Evolutionary conservation across 2,888 invertebrate genomes (phyloP).

Genomic region (Apamea monoglypha): DNA sequence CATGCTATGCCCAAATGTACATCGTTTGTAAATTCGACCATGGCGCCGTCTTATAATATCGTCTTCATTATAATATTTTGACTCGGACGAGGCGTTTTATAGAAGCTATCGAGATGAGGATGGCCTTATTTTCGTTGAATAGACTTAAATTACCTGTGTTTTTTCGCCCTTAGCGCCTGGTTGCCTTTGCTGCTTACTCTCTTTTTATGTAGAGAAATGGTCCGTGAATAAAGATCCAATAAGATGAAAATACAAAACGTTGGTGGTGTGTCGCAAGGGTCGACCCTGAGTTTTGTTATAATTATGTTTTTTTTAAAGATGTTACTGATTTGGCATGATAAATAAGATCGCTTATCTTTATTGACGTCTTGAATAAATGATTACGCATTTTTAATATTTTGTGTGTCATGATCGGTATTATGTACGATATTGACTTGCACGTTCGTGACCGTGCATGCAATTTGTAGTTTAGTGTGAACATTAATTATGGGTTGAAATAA

Average conservation of each 20-base stretch:
- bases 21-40: constrained; percentile 42
- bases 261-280: constrained; percentile 63
- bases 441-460: constrained; percentile 72
- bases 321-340: constrained; percentile 13
- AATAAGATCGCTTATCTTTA: constrained; percentile 24
- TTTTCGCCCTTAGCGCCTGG: constrained; percentile 55
- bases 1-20: constrained; percentile 44
- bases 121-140: constrained; percentile 70
- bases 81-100: constrained; percentile 55
- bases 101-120: constrained; percentile 24
- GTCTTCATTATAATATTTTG: constrained; percentile 64
- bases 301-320: not conserved
- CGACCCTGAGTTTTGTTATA: constrained; percentile 62
- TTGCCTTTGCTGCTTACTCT: constrained; percentile 60
- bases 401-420: constrained; percentile 26
- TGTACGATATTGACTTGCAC: constrained; percentile 17
- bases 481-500: constrained; percentile 53
- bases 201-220: constrained; percentile 70
- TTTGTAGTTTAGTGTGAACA: constrained; percentile 48
- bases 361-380: constrained; percentile 28
- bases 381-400: constrained; percentile 27
- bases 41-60: constrained; percentile 45
- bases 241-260: constrained; percentile 59
- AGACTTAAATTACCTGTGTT: constrained; percentile 58
- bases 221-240: constrained; percentile 68